Percentiles rank a stretch among this genome's conserved stretches.
phyloP scores from a whole-genome alignment of 2,888 invertebrate species.

The Parthenolecanium corni region DNA sequence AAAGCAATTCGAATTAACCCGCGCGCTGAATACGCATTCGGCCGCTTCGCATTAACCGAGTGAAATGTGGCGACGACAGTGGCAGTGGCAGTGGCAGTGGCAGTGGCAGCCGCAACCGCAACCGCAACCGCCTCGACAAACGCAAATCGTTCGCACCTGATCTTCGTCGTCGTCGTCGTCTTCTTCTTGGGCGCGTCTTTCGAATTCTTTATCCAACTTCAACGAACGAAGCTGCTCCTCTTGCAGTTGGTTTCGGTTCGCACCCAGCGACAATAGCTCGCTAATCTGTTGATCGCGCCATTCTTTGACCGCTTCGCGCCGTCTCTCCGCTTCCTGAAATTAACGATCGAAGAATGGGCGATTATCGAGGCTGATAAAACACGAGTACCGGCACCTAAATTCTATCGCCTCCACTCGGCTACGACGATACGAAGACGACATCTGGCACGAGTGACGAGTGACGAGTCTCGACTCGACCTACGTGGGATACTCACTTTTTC shows the following conservation, averaged over 20 bases:
- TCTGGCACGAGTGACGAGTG: too few species aligned
- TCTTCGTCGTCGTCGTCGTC: conserved; percentile 59
- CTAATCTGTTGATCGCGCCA: conserved; percentile 79
- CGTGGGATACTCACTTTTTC: conserved; percentile 49
- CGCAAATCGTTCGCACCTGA: conserved; percentile 36
- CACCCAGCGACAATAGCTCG: conserved; percentile 54
- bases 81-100: too few species aligned
- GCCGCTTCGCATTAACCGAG: too few species aligned
- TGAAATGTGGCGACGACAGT: too few species aligned
- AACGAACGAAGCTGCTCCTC: conserved; percentile 80
- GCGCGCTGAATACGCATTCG: too few species aligned
- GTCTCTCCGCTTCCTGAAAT: conserved; percentile 51
- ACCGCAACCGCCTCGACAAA: too few species aligned
- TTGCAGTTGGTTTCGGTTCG: conserved; percentile 62
- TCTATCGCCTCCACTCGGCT: too few species aligned
- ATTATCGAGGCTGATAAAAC: neutral
- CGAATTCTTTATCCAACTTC: conserved; percentile 86
- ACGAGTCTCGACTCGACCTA: neutral
- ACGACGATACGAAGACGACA: too few species aligned
- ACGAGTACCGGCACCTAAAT: too few species aligned
- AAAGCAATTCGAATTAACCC: too few species aligned
- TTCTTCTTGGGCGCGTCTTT: conserved; percentile 72
- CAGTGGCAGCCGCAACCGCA: too few species aligned
- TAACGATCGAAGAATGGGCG: neutral
- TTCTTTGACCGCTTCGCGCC: conserved; percentile 61